Evolutionary conservation across 1,140 invertebrate species (phyloP), one percentile per base, ranked within the genome.

Genomic region (Drosophila lacertosa): DNA sequence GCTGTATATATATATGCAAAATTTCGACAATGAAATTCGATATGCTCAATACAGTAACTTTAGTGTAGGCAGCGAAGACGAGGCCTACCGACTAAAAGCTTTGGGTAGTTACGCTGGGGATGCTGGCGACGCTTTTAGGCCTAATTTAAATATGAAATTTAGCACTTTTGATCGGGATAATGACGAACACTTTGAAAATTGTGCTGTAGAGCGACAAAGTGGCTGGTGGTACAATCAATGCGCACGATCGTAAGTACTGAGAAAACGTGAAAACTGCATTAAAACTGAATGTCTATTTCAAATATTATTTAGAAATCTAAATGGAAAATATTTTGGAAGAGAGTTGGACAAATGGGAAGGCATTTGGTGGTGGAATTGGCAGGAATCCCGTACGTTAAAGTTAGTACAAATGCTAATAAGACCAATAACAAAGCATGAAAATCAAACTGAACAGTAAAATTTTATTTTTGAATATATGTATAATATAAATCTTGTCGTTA

Each of bases 171-270:
- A 71, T 37, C 29, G 45, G 4, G 63, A 71, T 71, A 71, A 71
- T 3, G 68, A 67, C 16, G 32, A 58, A 10, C 42, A 24, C 6
- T 71, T 33, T 15, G 45, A 20, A 15, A 71, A 66, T n/a, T 69
- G 66, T 4, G 50, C 66, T 22, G 15, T 22, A 0, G 66, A 48
- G 15, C 59, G 59, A 0, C 9, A 18, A 3, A 42, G 59, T 6
- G 66, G 50, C 11, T 69, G 66, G 66, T 69, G 66, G 66, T 69
- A 40, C 26, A 69, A 64, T 24, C 59, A 69, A n/a, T 69, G 66
- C 13, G 13, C 66, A 18, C 11, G 59, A 37, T 18, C 66, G 66
- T 69, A 55, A 69, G 66, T 68, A 33, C 0, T 37, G 1, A n/a
- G 1, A 11, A 20, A 13, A 24, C 10, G 0, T 18, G 0, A 33